Percentiles rank a stretch among this genome's conserved stretches.
phyloP scores from a whole-genome alignment of 2,888 invertebrate species.

The Gryllus longicercus region DNA sequence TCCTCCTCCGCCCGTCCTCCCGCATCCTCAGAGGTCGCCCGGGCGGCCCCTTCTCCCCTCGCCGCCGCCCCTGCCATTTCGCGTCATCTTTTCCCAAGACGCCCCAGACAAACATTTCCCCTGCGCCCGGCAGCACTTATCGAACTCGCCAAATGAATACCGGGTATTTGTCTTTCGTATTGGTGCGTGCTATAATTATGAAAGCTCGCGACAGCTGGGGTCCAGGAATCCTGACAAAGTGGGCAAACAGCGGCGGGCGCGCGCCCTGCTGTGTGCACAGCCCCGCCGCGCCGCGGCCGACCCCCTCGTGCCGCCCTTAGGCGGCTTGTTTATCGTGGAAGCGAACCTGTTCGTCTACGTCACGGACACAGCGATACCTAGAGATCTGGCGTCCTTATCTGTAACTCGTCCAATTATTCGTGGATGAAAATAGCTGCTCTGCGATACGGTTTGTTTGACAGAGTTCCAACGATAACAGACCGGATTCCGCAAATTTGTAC shows the following conservation, averaged over 20 bases:
- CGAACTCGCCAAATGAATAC: slow-evolving; percentile 17
- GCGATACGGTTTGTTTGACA: too few species aligned
- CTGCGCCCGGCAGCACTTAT: slow-evolving; percentile 17
- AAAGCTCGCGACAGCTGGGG: background rate
- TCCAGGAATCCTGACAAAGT: slow-evolving; percentile 1
- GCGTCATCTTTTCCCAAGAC: background rate
- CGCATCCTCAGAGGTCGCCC: too few species aligned
- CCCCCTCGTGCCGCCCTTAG: too few species aligned
- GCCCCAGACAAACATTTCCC: background rate
- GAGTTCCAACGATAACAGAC: too few species aligned
- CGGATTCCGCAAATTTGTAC: too few species aligned
- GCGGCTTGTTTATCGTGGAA: background rate
- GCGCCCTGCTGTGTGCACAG: background rate
- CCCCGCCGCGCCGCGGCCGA: too few species aligned
- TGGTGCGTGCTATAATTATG: slow-evolving; percentile 6
- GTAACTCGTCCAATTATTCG: too few species aligned
- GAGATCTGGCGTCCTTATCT: too few species aligned
- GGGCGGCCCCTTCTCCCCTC: too few species aligned
- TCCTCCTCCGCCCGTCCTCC: too few species aligned
- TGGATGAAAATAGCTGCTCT: too few species aligned
- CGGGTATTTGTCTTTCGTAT: background rate
- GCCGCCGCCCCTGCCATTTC: too few species aligned
- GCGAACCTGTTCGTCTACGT: background rate
- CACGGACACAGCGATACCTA: background rate
- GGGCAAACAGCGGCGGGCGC: background rate